phyloP scores from a whole-genome alignment of 2,113 vertebrate species.

The Phaetusa simplex region DNA sequence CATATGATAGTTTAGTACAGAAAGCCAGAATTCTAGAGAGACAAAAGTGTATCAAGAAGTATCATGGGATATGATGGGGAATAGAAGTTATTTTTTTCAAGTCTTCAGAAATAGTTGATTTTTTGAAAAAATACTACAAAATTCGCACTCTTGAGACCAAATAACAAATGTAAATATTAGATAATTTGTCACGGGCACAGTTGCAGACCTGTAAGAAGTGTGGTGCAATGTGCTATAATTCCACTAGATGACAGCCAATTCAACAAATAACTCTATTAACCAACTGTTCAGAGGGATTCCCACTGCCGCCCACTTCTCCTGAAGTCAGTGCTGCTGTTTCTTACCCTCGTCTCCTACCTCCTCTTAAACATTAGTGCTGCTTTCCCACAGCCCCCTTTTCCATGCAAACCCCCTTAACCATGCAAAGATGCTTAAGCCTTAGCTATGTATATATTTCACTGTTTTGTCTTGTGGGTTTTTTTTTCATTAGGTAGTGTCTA shows the following conservation, averaged over 20 bases:
- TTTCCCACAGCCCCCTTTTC: not conserved
- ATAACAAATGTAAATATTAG: not conserved
- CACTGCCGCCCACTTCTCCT: fast-evolving
- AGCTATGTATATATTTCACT: not conserved
- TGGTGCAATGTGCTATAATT: not conserved
- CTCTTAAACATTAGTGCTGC: not conserved
- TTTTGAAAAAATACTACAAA: not conserved
- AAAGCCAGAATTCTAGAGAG: not conserved
- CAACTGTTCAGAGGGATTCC: fast-evolving
- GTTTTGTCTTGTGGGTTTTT: not conserved
- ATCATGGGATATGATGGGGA: fast-evolving
- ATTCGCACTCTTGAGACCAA: not conserved
- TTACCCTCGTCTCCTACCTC: not conserved
- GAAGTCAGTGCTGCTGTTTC: not conserved
- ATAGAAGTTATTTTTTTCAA: not conserved
- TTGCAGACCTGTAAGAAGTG: not conserved
- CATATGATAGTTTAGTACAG: too few relatives aligned
- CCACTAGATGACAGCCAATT: constrained; percentile 26
- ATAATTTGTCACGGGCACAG: not conserved
- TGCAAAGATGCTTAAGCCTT: not conserved
- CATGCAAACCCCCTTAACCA: too few relatives aligned
- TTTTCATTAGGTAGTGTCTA: not conserved
- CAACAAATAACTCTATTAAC: not conserved
- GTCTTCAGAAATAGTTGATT: not conserved
- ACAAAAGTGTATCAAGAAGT: not conserved